Evolutionary conservation across 2,888 invertebrate genomes (phyloP), one percentile per base, ranked within the genome.

Genomic region (Pheosia tremula): DNA sequence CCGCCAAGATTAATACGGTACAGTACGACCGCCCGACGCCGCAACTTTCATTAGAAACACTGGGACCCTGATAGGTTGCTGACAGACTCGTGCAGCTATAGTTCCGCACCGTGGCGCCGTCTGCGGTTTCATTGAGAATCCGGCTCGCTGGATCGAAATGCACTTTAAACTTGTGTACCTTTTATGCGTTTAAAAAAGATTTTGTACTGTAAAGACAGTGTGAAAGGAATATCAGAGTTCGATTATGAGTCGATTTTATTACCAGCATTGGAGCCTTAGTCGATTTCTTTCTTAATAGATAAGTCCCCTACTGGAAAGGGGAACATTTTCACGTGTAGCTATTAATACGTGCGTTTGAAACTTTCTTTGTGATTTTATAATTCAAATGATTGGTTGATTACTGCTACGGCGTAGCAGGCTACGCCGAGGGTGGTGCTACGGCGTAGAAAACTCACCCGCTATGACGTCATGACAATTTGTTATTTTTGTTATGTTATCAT

Each of bases 1-100:
- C 77, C 82, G 86, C 83, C 85, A 92, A 92, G 93, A 93, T 93
- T 92, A 93, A 93, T 93, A 91, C 90, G 87, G 86, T 82, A 83
- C 83, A 81, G 86, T 82, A 83, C 87, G 89, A 86, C 88, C 87
- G 85, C 84, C 87, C 87, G 86, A 84, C 90, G 89, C 90, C 90
- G 81, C 85, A 83, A 88, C 87, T 89, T 91, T 91, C 90, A 91
- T 91, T 92, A 91, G 89, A 89, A 89, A 86, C 84, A 87, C 85
- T 86, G 83, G 82, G 84, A 86, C 71, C 67, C 82, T 85, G 82
- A 85, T 85, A 84, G 86, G 83, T 82, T 83, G 73, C 74, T 71
- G 75, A 74, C 75, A 72, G 67, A 67, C 67, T 75, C 59, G 60
- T 61, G 65, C 63, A 67, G 73, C 71, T 75, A 24, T 24, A 69